Base-by-base conservation (phyloP, 2,888 invertebrate genomes). In the Trissolcus japonicus region DNA sequence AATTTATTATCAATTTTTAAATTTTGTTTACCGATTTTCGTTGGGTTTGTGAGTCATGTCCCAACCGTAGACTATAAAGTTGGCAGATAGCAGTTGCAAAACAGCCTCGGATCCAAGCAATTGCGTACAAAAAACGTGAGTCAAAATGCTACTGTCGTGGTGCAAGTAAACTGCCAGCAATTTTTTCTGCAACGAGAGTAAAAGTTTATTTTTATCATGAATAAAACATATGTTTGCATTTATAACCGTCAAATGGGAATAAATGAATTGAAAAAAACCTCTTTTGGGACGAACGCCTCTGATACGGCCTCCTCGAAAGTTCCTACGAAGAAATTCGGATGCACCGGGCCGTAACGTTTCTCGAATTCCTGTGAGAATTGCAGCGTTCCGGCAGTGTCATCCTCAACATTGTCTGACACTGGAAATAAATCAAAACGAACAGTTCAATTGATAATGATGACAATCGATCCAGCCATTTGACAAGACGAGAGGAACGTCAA, bases 11-110 rank as follows among this genome's bases (percentile, higher is more conserved):
- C 9, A 46, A 46, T 13, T 46, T 7, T 1, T 1, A 35, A 35
- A 35, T 6, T 35, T 11, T 35, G 9, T 9, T 90, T 87, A 95
- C 95, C 94, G 93, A 84, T 92, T 92, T 88, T 94, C 94, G 89
- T 98, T 98, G 81, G 94, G 93, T 79, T 95, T 94, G 82, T 94
- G 93, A 9, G 98, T 97, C 81, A 98, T 92, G 90, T 99, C 99
- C 99, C 99, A 99, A 73, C 98, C 98, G 93, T 98, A 99, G 1
- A 97, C 92, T 54, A 98, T 91, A 89, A 97, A 99, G 91, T 98
- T 97, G 69, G 94, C 94, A 68, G 95, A 93, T 55, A 99, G 92
- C 76, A 96, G 95, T 87, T 96, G 95, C 84, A 97, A 93, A 60
- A 98, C 95, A 16, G 95, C 95, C 86, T 98, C 97, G 84, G 95